phyloP scores from a whole-genome alignment of 2,888 invertebrate genomes.

The Latheticus oryzae region DNA sequence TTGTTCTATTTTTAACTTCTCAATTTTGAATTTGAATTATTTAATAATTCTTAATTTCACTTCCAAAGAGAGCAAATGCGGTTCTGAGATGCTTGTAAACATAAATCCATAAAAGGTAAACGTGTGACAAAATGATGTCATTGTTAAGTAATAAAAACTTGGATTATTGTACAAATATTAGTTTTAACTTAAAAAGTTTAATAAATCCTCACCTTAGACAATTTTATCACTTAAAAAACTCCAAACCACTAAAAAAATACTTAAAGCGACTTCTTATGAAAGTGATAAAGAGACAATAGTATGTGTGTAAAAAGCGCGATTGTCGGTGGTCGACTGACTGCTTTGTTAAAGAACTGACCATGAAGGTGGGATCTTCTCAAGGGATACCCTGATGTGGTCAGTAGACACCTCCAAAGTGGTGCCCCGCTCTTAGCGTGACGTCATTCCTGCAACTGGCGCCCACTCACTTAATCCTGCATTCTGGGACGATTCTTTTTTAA shows the following conservation, averaged over 20 bases:
- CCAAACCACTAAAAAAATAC: slow-evolving; percentile 18
- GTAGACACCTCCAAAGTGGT: slow-evolving; percentile 29
- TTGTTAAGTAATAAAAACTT: not conserved
- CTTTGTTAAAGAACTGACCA: slow-evolving; percentile 44
- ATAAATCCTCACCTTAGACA: slow-evolving; percentile 5
- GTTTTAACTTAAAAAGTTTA: too few relatives aligned
- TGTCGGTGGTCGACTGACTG: slow-evolving; percentile 50
- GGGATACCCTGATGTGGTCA: slow-evolving; percentile 45
- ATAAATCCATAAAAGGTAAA: slow-evolving; percentile 22
- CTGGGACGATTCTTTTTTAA: slow-evolving; percentile 25
- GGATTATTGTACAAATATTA: too few relatives aligned
- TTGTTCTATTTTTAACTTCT: slow-evolving; percentile 27
- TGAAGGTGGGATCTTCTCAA: slow-evolving; percentile 47
- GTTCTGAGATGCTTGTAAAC: slow-evolving; percentile 13
- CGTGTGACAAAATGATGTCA: slow-evolving; percentile 13
- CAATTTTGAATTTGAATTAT: not conserved
- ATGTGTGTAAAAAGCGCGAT: slow-evolving; percentile 40
- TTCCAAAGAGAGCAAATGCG: slow-evolving; percentile 9
- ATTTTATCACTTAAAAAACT: slow-evolving; percentile 2
- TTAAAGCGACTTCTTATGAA: slow-evolving; percentile 3
- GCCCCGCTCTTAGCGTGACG: slow-evolving; percentile 37
- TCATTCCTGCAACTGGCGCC: slow-evolving; percentile 37
- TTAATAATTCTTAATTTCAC: too few relatives aligned
- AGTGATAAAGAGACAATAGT: slow-evolving; percentile 26
- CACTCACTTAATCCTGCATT: slow-evolving; percentile 30